These are phyloP conservation scores for Drosophila rubida DNA, from an alignment of 2,888 invertebrate genomes.

Conservation along the genomic window DNA sequence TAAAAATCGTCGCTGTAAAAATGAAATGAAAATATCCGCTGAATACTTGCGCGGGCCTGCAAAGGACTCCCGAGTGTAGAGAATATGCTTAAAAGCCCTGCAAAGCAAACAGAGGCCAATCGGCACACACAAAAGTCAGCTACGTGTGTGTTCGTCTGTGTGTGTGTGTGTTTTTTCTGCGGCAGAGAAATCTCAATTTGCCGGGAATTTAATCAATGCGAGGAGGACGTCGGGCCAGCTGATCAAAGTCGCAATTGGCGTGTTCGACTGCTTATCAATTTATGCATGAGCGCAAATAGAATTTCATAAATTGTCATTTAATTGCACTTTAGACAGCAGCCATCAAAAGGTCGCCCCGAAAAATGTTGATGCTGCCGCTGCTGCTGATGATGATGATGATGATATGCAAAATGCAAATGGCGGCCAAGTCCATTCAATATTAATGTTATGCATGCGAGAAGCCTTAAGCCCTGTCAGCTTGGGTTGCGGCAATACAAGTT, in stretches of 20 bases:
- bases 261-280: conserved; percentile 65
- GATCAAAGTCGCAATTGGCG: conserved; percentile 21
- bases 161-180: conserved; percentile 5
- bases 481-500: conserved; percentile 8
- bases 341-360: conserved; percentile 13
- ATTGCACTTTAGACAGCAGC: conserved; percentile 62
- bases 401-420: conserved; percentile 70
- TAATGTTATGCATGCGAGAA: conserved; percentile 36
- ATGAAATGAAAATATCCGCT: conserved; percentile 72
- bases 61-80: conserved; percentile 16
- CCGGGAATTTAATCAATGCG: conserved; percentile 70
- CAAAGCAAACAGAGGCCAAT: conserved; percentile 37
- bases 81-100: conserved; percentile 47
- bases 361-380: conserved; percentile 9
- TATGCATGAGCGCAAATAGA: conserved; percentile 77
- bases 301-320: conserved; percentile 77
- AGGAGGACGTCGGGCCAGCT: conserved; percentile 23
- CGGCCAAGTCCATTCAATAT: conserved; percentile 47
- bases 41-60: conserved; percentile 13
- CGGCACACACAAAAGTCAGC: conserved; percentile 9
- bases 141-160: conserved; percentile 5
- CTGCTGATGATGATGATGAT: conserved; percentile 12
- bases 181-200: conserved; percentile 68
- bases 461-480: conserved; percentile 11
- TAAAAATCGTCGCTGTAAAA: conserved; percentile 66